phyloP scores from a whole-genome alignment of 2,797 vertebrate genomes.

The Zalophus californianus region DNA sequence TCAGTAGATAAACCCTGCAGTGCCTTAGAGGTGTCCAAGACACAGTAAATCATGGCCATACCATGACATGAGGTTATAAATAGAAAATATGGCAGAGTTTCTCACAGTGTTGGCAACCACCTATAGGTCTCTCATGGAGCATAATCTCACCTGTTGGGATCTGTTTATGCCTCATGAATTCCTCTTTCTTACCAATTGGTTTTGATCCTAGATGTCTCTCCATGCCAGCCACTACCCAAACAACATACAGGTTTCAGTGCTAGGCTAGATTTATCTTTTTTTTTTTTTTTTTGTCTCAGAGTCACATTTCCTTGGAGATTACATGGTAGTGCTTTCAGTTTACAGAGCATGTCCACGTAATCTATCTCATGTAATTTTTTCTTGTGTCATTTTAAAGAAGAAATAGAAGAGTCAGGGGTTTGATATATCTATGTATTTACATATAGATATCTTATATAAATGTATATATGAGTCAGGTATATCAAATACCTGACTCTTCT shows the following conservation, averaged over 20 bases:
- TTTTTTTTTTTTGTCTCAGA: neutral
- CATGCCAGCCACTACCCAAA: neutral
- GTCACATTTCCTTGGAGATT: neutral
- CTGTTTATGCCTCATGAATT: neutral
- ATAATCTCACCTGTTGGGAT: neutral
- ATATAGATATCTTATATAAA: neutral
- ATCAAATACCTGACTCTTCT: neutral
- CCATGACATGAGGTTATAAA: neutral
- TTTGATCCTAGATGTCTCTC: neutral
- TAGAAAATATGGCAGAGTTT: neutral
- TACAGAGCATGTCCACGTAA: neutral
- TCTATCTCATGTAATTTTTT: neutral
- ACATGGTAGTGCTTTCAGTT: neutral
- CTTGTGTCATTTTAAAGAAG: neutral
- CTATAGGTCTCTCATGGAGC: neutral
- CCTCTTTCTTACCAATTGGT: neutral
- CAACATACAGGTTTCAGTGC: neutral
- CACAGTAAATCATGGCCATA: neutral
- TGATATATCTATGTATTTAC: neutral
- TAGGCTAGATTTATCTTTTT: neutral
- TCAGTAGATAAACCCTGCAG: neutral
- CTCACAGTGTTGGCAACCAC: neutral
- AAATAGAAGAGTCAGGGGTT: neutral
- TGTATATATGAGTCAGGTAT: neutral
- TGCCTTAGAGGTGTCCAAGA: neutral